These are phyloP conservation scores for Drosophila nebulosa DNA, from an alignment of 1,140 invertebrate genomes.

Conservation along the genomic window DNA sequence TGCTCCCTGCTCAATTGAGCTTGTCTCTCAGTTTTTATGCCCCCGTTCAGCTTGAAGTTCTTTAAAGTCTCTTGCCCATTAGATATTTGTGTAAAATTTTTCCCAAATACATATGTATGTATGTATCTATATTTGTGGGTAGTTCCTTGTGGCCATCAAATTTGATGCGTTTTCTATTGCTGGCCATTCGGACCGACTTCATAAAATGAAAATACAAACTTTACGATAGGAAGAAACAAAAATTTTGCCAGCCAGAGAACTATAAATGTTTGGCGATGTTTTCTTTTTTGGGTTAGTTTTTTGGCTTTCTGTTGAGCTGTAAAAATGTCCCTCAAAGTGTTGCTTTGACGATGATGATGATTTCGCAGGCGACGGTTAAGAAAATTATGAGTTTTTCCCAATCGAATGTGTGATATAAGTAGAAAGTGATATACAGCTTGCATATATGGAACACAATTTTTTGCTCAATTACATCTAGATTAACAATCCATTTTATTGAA, in stretches of 20 bases:
- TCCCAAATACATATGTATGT: background rate
- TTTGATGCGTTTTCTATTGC: conserved; percentile 72
- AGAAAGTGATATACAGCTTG: background rate
- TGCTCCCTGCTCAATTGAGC: conserved; percentile 66
- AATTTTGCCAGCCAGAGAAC: conserved; percentile 34
- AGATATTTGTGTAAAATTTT: conserved; percentile 13
- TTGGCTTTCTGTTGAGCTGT: conserved; percentile 10
- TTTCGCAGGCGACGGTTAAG: conserved; percentile 6
- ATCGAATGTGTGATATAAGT: background rate
- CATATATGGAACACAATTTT: conserved; percentile 13
- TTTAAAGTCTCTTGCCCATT: too few relatives aligned
- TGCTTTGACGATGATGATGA: conserved; percentile 32
- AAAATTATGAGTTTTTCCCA: background rate
- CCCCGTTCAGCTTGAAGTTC: conserved; percentile 19
- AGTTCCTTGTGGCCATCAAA: conserved; percentile 56
- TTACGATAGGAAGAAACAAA: conserved; percentile 58
- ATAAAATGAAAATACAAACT: conserved; percentile 58
- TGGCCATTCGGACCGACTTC: conserved; percentile 71
- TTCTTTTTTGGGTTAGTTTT: background rate
- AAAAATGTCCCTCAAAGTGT: conserved; percentile 42
- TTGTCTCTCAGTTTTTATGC: conserved; percentile 61
- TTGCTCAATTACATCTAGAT: conserved; percentile 19
- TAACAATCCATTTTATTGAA: background rate
- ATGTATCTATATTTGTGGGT: background rate
- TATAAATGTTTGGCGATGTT: conserved; percentile 48